phyloP scores from a whole-genome alignment of 2,113 vertebrate genomes.

The Edolisoma coerulescens region DNA sequence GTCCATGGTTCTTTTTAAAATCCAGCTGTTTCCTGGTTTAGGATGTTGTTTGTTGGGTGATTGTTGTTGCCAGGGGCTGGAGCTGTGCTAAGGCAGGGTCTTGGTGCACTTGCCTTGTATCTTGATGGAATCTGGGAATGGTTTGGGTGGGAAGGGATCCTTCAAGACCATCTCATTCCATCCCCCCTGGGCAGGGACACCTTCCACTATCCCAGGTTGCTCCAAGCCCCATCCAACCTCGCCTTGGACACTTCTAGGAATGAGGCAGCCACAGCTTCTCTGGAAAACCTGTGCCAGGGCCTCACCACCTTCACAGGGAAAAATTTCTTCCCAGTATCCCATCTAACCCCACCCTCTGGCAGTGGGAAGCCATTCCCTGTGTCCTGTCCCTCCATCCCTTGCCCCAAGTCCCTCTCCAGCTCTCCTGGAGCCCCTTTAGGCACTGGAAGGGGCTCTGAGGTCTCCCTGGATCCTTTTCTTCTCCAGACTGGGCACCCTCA shows the following conservation, averaged over 20 bases:
- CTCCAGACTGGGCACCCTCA: neutral
- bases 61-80: neutral
- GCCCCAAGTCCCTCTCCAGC: neutral
- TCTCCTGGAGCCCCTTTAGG: neutral
- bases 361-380: neutral
- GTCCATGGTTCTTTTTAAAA: neutral
- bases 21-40: neutral
- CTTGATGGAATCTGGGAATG: neutral
- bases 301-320: neutral
- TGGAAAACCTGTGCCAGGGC: neutral
- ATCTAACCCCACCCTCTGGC: neutral
- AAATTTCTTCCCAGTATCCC: neutral
- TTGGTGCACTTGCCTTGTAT: neutral
- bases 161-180: neutral
- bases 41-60: neutral
- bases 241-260: neutral
- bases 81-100: neutral
- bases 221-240: neutral
- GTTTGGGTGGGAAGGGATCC: neutral
- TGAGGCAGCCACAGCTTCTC: neutral
- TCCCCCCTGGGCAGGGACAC: too few relatives aligned
- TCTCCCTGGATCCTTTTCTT: neutral
- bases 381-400: neutral
- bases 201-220: neutral
- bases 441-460: neutral